phyloP scores from a whole-genome alignment of 35 echinoderm and acorn worm species.

The Ophiothrix spiculata region DNA sequence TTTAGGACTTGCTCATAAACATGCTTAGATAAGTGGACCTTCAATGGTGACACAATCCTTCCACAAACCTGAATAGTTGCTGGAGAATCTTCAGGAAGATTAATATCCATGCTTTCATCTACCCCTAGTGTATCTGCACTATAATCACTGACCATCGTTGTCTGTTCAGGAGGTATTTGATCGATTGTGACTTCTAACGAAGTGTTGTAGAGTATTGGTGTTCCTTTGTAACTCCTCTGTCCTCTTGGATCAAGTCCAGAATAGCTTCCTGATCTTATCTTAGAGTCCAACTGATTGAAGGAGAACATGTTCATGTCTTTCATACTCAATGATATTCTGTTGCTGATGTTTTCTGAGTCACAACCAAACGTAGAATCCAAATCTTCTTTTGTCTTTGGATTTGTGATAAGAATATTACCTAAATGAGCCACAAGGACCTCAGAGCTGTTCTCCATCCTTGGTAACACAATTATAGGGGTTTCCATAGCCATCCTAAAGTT shows the following conservation, averaged over 20 bases:
- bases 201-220: slow-evolving; percentile 83
- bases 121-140: slow-evolving; percentile 26
- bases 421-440: slow-evolving; percentile 89
- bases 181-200: slow-evolving; percentile 80
- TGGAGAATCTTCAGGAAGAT: slow-evolving; percentile 15
- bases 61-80: slow-evolving; percentile 66
- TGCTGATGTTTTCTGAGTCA: background rate
- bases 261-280: slow-evolving; percentile 25
- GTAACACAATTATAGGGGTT: slow-evolving; percentile 80
- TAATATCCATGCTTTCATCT: slow-evolving; percentile 27
- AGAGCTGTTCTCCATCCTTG: slow-evolving; percentile 60
- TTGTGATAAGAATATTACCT: slow-evolving; percentile 76
- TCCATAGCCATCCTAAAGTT: slow-evolving; percentile 87
- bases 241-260: slow-evolving; percentile 4
- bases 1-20: slow-evolving; percentile 91
- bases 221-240: slow-evolving; percentile 49
- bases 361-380: slow-evolving; percentile 32
- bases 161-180: slow-evolving; percentile 24
- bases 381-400: slow-evolving; percentile 22
- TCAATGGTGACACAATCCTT: slow-evolving; percentile 71
- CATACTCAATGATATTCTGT: slow-evolving; percentile 57
- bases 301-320: slow-evolving; percentile 89
- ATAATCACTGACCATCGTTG: slow-evolving; percentile 36
- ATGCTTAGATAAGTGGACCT: slow-evolving; percentile 84
- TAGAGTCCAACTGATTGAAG: slow-evolving; percentile 76